Percentiles rank a stretch among this genome's conserved stretches.
Evolutionary conservation across 37 sponge, comb jelly and placozoan genomes (phyloP).

Genomic region (Petrosia ficiformis): DNA sequence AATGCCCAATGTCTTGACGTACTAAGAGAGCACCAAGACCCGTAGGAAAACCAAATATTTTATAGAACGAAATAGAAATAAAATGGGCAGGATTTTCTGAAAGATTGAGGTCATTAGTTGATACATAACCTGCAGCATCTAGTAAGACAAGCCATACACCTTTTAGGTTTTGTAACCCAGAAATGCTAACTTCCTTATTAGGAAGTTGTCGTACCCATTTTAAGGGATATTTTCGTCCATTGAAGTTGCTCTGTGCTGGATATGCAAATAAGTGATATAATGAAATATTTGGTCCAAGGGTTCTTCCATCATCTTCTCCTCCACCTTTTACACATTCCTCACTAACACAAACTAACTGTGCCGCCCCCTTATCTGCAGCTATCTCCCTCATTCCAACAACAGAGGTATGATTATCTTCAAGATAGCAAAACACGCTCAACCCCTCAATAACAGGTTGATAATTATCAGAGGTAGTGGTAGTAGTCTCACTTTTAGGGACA

Average conservation of each 20-base stretch:
- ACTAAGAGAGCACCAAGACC: constrained; percentile 91
- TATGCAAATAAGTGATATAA: constrained; percentile 81
- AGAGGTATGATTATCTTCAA: constrained; percentile 92
- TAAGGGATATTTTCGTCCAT: constrained; percentile 86
- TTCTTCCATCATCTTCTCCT: not conserved
- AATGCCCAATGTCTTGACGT: constrained; percentile 29
- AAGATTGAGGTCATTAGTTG: constrained; percentile 77
- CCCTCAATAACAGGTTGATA: not conserved
- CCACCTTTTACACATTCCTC: not conserved
- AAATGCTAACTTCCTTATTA: not conserved
- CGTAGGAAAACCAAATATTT: constrained; percentile 94
- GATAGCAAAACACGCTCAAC: constrained; percentile 76
- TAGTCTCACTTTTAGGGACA: not conserved
- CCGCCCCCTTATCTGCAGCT: constrained; percentile 62
- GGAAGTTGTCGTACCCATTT: constrained; percentile 45
- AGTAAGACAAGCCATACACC: constrained; percentile 60
- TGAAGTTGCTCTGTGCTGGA: constrained; percentile 93
- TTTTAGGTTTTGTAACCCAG: not conserved
- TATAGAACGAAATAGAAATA: constrained; percentile 92
- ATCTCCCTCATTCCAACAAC: constrained; percentile 91
- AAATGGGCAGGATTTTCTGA: constrained; percentile 65
- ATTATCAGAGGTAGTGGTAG: not conserved
- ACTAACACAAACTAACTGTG: constrained; percentile 52
- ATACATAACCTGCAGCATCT: constrained; percentile 79
- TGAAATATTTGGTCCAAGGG: not conserved